Conservation (phyloP, 2,888 invertebrate genomes). For the Drosophila ustulata region DNA sequence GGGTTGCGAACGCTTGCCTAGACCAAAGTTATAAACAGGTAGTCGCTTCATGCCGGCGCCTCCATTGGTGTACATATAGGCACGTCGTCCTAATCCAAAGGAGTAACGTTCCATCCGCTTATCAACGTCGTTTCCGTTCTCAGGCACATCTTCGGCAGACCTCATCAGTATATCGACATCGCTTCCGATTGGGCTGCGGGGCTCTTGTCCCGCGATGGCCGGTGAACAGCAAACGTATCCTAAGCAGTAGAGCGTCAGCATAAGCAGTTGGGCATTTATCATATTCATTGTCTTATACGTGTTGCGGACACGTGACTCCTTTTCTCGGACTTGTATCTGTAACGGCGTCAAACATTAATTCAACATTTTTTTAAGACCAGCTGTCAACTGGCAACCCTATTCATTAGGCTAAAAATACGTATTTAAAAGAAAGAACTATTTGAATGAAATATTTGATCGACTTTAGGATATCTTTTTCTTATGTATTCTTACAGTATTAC, state of each 20-base stretch:
- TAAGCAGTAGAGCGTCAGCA: slow-evolving; percentile 75
- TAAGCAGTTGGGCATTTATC: slow-evolving; percentile 57
- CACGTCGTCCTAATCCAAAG: slow-evolving; percentile 90
- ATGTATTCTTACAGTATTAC: neutral
- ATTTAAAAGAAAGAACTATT: neutral
- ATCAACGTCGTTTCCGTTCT: slow-evolving; percentile 70
- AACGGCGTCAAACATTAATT: slow-evolving; percentile 25
- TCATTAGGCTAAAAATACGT: slow-evolving; percentile 20
- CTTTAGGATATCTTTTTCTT: neutral
- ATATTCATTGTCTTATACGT: slow-evolving; percentile 59
- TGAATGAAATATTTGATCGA: neutral
- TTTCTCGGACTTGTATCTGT: slow-evolving; percentile 11
- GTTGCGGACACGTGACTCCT: slow-evolving; percentile 27
- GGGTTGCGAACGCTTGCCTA: slow-evolving; percentile 83
- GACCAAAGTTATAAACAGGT: slow-evolving; percentile 85
- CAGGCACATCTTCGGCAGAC: slow-evolving; percentile 59
- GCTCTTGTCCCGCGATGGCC: slow-evolving; percentile 53
- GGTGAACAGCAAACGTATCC: slow-evolving; percentile 76
- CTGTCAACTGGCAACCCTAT: slow-evolving; percentile 35
- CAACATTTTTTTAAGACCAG: slow-evolving; percentile 3
- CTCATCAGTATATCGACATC: slow-evolving; percentile 59
- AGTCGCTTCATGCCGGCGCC: slow-evolving; percentile 84
- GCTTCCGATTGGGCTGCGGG: slow-evolving; percentile 31
- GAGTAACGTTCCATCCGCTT: slow-evolving; percentile 89
- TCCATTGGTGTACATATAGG: slow-evolving; percentile 84